Base-by-base conservation (phyloP, 2,888 invertebrate genomes). In the Drosophila antonietae region DNA sequence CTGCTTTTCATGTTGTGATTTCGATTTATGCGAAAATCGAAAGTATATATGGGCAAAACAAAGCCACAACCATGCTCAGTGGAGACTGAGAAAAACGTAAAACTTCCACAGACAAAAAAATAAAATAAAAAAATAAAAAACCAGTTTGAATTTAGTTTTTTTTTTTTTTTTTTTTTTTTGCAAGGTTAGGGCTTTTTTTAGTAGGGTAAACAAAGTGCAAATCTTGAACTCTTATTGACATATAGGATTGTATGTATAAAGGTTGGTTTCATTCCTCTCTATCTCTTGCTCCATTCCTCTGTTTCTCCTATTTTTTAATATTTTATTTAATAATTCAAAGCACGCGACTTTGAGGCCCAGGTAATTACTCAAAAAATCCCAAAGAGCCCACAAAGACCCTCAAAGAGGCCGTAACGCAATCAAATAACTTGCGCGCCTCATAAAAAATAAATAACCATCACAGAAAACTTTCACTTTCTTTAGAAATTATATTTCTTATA, bases 401-500 rank as follows among this genome's bases (percentile, higher is more conserved):
- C 35, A 23, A 28, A 56, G 33, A 43, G 33, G 10, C 61, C 67
- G 59, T 44, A 53, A 37, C 63, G 86, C 66, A 70, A 66, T 67
- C 65, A 51, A 59, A 65, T 28, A 65, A 39, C 53, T 39, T 49
- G 53, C 68, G 73, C 68, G 28, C 67, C 87, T 1, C 83, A 72
- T 64, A 60, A 69, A 56, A 51, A 59, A 53, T 28, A 5, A n/a
- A 37, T 28, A 49, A 31, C 5, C 46, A 46, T 15, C 23, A 14
- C 15, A 12, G 53, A 53, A 75, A 85, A 88, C 85, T 85, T 85
- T 85, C 85, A 85, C 90, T 85, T 85, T 85, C 90, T 86, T 83
- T 83, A 83, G 89, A 88, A 86, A 85, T 71, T 89, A 63, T 78
- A 72, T 15, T 39, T 64, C 51, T 66, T 61, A 44, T 33, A 46